Base-by-base conservation (phyloP, 1,140 invertebrate genomes). In the Papilio glaucus region DNA sequence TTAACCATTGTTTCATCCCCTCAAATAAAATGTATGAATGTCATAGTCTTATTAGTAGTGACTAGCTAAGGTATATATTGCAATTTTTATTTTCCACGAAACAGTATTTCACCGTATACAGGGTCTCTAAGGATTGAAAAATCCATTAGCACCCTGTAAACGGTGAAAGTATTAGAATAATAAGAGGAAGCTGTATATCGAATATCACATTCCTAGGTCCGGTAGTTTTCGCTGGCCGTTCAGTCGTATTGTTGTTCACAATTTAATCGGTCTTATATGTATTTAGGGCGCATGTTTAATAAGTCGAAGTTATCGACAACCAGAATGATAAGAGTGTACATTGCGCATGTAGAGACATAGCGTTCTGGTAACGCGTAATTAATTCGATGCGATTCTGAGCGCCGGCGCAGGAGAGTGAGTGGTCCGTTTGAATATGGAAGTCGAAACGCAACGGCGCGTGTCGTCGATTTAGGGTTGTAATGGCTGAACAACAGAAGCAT, bases 341-440 rank as follows among this genome's bases (percentile, higher is more conserved):
- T 74, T 71, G 42, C 61, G 38, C 38, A 62, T 37, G 26, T 41
- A 49, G 38, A n/a, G 24, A 29, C 49, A 61, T 63, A 63, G 33
- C 41, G 41, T 72, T 57, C 45, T 41, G 63, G 70, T 77, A 62
- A 57, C 61, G 71, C 71, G 78, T 85, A 88, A 88, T 85, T 83
- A 84, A 88, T 80, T 83, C 81, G 82, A 89, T 86, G 85, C 78
- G 74, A 84, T 85, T 85, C 79, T 75, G 79, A 79, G 80, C 85
- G 84, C 86, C 75, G 71, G 79, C 85, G 81, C 80, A 84, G 78
- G 84, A 86, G 88, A 88, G 87, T 86, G 83, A 89, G 81, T 87
- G 84, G 83, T 70, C 76, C 74, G 81, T 86, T 81, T 82, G 80
- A 85, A 88, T 88, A 89, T 86, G 86, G 86, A 83, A 84, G 81